Evolutionary conservation across 2,888 invertebrate species (phyloP).

Genomic region (Pterostichus niger): DNA sequence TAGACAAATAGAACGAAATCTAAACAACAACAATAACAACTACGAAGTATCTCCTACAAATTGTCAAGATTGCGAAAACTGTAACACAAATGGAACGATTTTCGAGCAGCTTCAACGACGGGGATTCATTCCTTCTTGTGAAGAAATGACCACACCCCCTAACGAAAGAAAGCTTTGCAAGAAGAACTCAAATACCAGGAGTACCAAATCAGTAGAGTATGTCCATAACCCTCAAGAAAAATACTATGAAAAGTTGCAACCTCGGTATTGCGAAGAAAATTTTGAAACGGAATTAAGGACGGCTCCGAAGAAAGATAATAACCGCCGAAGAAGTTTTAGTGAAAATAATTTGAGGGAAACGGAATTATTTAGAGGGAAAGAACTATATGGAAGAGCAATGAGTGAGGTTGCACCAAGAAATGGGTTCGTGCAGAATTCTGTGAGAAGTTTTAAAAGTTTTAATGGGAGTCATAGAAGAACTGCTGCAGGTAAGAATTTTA

Average conservation of each 20-base stretch:
- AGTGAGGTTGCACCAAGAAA: constrained; percentile 71
- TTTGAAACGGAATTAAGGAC: constrained; percentile 71
- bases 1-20: not conserved
- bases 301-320: no score
- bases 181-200: constrained; percentile 75
- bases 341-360: constrained; percentile 15
- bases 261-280: constrained; percentile 76
- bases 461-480: constrained; percentile 69
- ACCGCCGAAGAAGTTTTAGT: constrained; percentile 73
- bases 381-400: constrained; percentile 73
- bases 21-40: not conserved
- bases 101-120: constrained; percentile 78
- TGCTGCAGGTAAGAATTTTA: constrained; percentile 48
- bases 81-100: constrained; percentile 70
- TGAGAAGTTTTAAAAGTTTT: constrained; percentile 70
- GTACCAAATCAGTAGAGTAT: constrained; percentile 79
- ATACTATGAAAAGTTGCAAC: constrained; percentile 77
- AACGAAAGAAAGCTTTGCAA: constrained; percentile 74
- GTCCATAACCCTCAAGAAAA: constrained; percentile 78
- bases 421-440: constrained; percentile 70
- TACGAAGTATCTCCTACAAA: constrained; percentile 22
- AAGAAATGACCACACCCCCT: constrained; percentile 68
- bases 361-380: constrained; percentile 61
- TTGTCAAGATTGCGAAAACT: constrained; percentile 8
- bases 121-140: constrained; percentile 76